These are phyloP conservation scores for Elymnias hypermnestra DNA, from an alignment of 1,140 invertebrate species.

Conservation along the genomic window DNA sequence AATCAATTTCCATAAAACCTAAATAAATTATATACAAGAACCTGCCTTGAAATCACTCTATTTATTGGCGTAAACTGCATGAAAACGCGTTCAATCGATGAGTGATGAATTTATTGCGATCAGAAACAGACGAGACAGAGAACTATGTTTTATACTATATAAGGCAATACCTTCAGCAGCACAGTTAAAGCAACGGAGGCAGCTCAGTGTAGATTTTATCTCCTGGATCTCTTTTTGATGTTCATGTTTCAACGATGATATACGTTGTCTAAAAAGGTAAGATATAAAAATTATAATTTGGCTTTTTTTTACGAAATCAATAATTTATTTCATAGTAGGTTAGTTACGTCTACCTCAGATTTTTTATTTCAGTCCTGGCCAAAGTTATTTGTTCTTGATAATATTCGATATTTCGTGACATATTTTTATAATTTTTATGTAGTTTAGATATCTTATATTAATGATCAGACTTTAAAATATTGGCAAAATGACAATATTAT, in stretches of 20 bases:
- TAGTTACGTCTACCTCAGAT: slow-evolving; percentile 36
- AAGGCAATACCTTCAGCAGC: slow-evolving; percentile 41
- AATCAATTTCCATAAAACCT: too few relatives aligned
- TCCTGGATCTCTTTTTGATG: slow-evolving; percentile 53
- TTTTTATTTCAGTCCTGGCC: slow-evolving; percentile 64
- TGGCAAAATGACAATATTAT: too few relatives aligned
- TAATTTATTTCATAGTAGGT: neutral
- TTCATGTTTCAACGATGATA: slow-evolving; percentile 55
- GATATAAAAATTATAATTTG: neutral
- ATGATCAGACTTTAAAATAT: neutral
- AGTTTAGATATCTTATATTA: neutral
- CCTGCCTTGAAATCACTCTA: too few relatives aligned
- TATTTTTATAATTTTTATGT: too few relatives aligned
- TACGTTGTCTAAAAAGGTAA: slow-evolving; percentile 36
- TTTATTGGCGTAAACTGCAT: too few relatives aligned
- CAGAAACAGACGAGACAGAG: too few relatives aligned
- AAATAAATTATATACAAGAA: too few relatives aligned
- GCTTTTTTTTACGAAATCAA: neutral
- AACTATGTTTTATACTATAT: too few relatives aligned
- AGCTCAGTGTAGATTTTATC: slow-evolving; percentile 46
- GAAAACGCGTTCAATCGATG: too few relatives aligned
- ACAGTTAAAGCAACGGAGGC: slow-evolving; percentile 49
- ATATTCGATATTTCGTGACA: slow-evolving; percentile 47
- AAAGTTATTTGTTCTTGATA: slow-evolving; percentile 52
- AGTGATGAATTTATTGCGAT: too few relatives aligned